These are phyloP conservation scores for Peromyscus polionotus DNA, from an alignment of 2,113 vertebrate species.

Conservation along the genomic window DNA sequence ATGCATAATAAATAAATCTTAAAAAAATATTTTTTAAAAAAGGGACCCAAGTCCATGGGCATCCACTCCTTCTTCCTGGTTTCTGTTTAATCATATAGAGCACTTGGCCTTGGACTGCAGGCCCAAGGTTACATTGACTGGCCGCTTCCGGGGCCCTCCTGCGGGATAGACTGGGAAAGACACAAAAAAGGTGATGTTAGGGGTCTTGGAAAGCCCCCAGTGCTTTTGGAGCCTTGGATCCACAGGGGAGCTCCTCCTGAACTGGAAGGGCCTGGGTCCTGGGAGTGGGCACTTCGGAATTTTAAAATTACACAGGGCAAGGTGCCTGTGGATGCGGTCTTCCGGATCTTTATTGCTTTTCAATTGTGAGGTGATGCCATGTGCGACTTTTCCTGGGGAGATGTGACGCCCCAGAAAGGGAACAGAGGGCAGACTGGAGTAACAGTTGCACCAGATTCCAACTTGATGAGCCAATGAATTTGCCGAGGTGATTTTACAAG, in stretches of 20 bases:
- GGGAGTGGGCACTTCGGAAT: neutral
- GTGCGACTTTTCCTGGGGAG: neutral
- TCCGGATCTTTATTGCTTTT: neutral
- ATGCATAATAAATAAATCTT: no score
- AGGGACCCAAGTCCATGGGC: neutral
- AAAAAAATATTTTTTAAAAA: no score
- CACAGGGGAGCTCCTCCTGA: neutral
- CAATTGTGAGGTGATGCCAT: neutral
- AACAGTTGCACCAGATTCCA: neutral
- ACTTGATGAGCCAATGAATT: neutral
- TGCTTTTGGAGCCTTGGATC: neutral
- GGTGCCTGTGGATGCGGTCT: neutral
- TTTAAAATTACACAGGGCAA: neutral
- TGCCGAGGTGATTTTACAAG: neutral
- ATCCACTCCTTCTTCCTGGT: neutral
- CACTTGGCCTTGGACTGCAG: neutral
- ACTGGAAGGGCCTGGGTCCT: neutral
- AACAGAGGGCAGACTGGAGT: neutral
- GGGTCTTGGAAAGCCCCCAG: neutral
- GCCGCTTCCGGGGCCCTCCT: neutral
- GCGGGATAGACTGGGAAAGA: neutral
- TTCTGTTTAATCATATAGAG: neutral
- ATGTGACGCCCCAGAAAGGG: neutral
- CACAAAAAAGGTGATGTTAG: neutral
- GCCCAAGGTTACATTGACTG: neutral